These are phyloP conservation scores for Oplegnathus fasciatus DNA, from an alignment of 2,113 vertebrate genomes.

Conservation along the genomic window DNA sequence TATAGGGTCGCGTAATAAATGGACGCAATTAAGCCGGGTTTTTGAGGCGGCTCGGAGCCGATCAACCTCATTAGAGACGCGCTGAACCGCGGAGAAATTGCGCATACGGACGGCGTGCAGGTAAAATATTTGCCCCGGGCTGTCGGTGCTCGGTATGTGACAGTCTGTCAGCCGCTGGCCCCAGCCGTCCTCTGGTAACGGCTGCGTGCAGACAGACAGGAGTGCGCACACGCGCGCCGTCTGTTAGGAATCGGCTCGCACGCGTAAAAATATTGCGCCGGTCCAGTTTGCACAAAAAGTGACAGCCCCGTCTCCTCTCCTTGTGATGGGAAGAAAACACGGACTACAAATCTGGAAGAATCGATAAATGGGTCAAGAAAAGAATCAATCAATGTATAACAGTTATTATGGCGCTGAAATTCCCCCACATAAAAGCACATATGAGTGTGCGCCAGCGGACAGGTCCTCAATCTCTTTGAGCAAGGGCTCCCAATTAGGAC, in stretches of 20 bases:
- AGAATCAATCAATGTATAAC: conserved; percentile 41
- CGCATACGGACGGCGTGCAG: conserved; percentile 55
- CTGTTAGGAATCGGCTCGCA: conserved; percentile 47
- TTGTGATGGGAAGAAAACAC: conserved; percentile 12
- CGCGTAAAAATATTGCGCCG: conserved; percentile 60
- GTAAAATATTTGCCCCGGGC: conserved; percentile 63
- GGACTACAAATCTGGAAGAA: conserved; percentile 6
- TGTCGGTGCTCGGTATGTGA: conserved; percentile 60
- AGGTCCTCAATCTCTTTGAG: conserved; percentile 49
- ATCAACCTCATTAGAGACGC: conserved; percentile 75
- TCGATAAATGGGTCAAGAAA: conserved; percentile 46
- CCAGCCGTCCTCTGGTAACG: conserved; percentile 30
- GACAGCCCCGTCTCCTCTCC: conserved; percentile 24
- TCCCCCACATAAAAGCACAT: conserved; percentile 33
- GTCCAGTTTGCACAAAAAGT: conserved; percentile 63
- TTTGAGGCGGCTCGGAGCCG: conserved; percentile 66
- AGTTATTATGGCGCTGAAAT: conserved; percentile 52
- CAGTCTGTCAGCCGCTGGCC: conserved; percentile 61
- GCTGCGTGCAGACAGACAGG: conserved; percentile 51
- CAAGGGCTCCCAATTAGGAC: conserved; percentile 44
- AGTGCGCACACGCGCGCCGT: conserved; percentile 58
- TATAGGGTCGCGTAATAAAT: conserved; percentile 66
- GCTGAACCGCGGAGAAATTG: conserved; percentile 62
- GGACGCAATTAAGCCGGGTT: conserved; percentile 70
- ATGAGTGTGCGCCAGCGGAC: conserved; percentile 47